Evolutionary conservation across 2,113 vertebrate genomes (phyloP).

Genomic region (Pseudorectes ferrugineus): DNA sequence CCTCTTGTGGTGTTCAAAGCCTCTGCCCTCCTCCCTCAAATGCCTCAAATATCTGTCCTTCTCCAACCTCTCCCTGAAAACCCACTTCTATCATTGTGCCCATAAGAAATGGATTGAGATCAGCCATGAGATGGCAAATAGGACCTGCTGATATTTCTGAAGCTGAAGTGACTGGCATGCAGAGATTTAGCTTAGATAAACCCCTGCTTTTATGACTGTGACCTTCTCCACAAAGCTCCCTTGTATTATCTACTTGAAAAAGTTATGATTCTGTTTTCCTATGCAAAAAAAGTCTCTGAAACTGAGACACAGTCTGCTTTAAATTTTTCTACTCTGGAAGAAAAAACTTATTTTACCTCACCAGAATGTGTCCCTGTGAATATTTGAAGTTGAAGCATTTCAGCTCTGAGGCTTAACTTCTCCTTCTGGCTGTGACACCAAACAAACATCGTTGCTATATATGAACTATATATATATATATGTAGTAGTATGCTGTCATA

Average conservation of each 20-base stretch:
- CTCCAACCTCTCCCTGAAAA: background rate
- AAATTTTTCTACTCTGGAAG: background rate
- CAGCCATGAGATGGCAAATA: background rate
- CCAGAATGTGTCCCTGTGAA: background rate
- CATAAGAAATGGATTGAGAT: background rate
- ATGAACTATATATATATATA: background rate
- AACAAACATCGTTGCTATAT: background rate
- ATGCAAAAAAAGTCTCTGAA: background rate
- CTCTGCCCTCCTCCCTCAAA: background rate
- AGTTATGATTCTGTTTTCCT: background rate
- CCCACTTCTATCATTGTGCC: background rate
- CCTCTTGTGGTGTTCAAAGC: background rate
- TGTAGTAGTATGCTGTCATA: background rate
- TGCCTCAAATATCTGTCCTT: background rate
- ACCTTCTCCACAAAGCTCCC: background rate
- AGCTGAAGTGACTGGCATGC: background rate
- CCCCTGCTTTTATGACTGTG: background rate
- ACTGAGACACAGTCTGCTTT: background rate
- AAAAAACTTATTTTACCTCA: background rate
- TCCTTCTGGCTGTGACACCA: background rate
- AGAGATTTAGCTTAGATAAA: constrained; percentile 32
- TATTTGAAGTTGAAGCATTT: background rate
- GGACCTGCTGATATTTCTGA: background rate
- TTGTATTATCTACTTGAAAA: background rate
- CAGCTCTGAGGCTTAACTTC: background rate